Base-by-base conservation (phyloP, 2,888 invertebrate species). In the Hofmannophila pseudospretella region DNA sequence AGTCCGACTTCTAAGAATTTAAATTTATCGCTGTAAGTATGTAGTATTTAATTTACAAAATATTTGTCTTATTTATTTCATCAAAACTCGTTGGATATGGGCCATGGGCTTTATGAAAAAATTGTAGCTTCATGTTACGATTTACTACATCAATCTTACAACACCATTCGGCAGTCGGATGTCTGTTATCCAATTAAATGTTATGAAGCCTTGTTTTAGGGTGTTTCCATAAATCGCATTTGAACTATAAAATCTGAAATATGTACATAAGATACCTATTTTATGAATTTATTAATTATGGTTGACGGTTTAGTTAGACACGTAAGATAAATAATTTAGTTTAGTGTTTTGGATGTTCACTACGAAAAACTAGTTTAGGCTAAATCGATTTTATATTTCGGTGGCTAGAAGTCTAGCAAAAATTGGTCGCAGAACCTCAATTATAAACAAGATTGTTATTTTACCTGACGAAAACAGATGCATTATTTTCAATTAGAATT, bases 181-280 rank as follows among this genome's bases (percentile, higher is more conserved):
- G 11, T 11, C 26, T 11, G 10, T 26, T 3, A 10, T 26, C 7
- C 7, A 26, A 26, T 3, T 26, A 26, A 27, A 23, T 23, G 8
- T 27, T 27, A 7, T 12, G 1, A 11, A 27, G 4, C n/a, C 5
- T 23, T n/a, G 3, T n/a, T n/a, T 2, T 4, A 27, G 4, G 10
- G 27, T 27, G 12, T 4, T 5, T 27, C 25, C 8, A 9, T n/a
- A n/a, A 3, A 4, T 9, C 9, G 25, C 20, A 23, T 23, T 8
- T 4, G 27, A 11, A 4, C 11, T 11, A 12, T 27, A 5, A 27
- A 27, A 11, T 34, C 12, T 20, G 7, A 16, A 30, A 23, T 23
- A 25, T 30, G 30, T 30, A 36, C 23, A 36, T 36, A 30, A 36
- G 30, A 36, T 36, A 4, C 3, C 20, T 36, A 36, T 36, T 35